Evolutionary conservation across 1,140 invertebrate genomes (phyloP), one percentile per base, ranked within the genome.

Genomic region (Calephelis virginiensis): DNA sequence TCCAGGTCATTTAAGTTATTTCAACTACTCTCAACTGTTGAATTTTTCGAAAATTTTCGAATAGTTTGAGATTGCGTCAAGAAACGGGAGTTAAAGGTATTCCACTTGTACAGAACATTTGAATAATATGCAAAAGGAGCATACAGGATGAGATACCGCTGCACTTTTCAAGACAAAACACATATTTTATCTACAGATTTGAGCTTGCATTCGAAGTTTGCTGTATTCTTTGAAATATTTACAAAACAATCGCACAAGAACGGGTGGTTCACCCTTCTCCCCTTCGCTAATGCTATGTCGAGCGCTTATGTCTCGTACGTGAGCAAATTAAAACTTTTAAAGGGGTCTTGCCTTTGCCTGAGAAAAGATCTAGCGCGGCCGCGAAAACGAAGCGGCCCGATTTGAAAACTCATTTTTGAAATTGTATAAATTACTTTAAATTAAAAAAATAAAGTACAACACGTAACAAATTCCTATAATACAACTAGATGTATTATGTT

Each of bases 301-400:
- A 56, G 63, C 67, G 72, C 75, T 74, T 74, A 72, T 72, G 69
- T 69, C 68, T 71, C 75, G 71, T 75, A 77, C 73, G 75, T 77
- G 73, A 72, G 76, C 76, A 70, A 77, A 77, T 77, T 77, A 77
- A 77, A 76, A 73, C 76, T 72, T 74, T 70, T 63, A 69, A 77
- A 72, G 73, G 71, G 72, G 76, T 43, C 50, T 38, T 40, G 47
- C 38, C 53, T 61, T 40, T 62, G 64, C 9, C 12, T 74, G 38
- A 71, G 63, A 69, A 61, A 59, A 63, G 64, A 63, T 48, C 47
- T 10, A 38, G 17, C 62, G 62, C 53, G 28, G 53, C 53, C 53
- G 37, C 53, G 53, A 56, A 37, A 56, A 37, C 37, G 10, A 56
- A 5, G 10, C 50, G 28, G 10, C 28, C 5, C 28, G 28, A 3